phyloP scores from a whole-genome alignment of 92 coral and sea anemone species.

The Scolanthus callimorphus region DNA sequence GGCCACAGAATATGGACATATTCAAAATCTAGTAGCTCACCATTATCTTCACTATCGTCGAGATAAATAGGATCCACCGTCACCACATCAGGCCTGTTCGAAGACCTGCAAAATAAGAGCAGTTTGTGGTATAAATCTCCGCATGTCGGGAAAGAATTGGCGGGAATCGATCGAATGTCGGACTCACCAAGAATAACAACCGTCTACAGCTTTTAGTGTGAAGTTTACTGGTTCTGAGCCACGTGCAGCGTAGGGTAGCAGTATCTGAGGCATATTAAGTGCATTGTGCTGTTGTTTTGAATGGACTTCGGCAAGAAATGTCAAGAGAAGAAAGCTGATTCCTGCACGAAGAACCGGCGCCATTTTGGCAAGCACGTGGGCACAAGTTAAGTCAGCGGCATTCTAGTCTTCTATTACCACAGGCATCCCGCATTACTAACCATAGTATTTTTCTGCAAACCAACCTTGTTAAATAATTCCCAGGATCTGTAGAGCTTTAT shows the following conservation, averaged over 20 bases:
- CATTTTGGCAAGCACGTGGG: slow-evolving; percentile 18
- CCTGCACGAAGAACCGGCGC: slow-evolving; percentile 7
- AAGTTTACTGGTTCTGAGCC: slow-evolving; percentile 91
- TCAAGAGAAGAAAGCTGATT: neutral
- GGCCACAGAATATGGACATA: no score
- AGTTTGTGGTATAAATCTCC: neutral
- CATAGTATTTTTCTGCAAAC: neutral
- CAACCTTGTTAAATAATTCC: no score
- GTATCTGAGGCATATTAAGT: slow-evolving; percentile 77
- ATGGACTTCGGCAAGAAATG: slow-evolving; percentile 1
- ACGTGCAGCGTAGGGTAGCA: slow-evolving; percentile 84
- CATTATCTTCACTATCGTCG: slow-evolving; percentile 43
- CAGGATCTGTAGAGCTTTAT: no score
- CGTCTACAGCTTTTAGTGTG: slow-evolving; percentile 79
- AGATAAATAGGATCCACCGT: slow-evolving; percentile 63
- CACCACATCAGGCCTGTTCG: slow-evolving; percentile 92
- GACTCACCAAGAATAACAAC: slow-evolving; percentile 83
- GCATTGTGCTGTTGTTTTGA: slow-evolving; percentile 74
- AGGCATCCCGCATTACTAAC: neutral
- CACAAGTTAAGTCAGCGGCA: slow-evolving; percentile 13
- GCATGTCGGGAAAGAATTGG: slow-evolving; percentile 2
- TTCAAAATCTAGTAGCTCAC: no score
- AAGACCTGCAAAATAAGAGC: slow-evolving; percentile 43
- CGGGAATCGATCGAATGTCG: neutral
- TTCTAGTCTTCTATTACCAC: neutral